Percentiles rank a stretch among this genome's conserved stretches.
These are phyloP conservation scores for Tryphoninae sp. DNA, from an alignment of 2,888 invertebrate genomes.

Conservation along the genomic window DNA sequence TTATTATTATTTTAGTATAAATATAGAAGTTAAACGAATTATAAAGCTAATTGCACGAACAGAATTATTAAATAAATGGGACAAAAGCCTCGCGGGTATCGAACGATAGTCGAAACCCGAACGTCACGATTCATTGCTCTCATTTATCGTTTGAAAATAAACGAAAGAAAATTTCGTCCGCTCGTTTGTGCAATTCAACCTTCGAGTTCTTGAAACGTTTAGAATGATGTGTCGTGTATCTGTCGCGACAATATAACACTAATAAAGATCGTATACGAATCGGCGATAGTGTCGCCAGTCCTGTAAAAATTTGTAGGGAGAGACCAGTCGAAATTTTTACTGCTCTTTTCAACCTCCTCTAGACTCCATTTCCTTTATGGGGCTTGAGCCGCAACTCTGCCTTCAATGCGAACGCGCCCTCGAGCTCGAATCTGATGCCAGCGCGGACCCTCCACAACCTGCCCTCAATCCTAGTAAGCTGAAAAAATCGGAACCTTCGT, in stretches of 20 bases:
- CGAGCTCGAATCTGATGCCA: too few relatives aligned
- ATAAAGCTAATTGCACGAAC: too few relatives aligned
- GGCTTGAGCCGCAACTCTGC: too few relatives aligned
- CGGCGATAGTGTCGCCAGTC: background rate
- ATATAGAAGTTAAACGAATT: background rate
- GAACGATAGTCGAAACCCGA: slow-evolving; percentile 21
- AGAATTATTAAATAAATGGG: background rate
- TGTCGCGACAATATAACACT: slow-evolving; percentile 10
- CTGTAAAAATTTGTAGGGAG: too few relatives aligned
- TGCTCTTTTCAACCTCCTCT: too few relatives aligned
- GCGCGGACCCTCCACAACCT: too few relatives aligned
- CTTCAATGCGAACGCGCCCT: too few relatives aligned
- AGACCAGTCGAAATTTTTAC: slow-evolving; percentile 7
- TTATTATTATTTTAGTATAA: background rate
- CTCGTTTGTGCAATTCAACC: background rate
- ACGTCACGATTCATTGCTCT: background rate
- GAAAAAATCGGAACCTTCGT: too few relatives aligned
- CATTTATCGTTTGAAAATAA: background rate
- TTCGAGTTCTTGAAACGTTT: background rate
- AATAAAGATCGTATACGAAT: background rate
- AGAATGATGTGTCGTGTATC: slow-evolving; percentile 11
- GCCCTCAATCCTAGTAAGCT: too few relatives aligned
- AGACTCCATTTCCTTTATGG: too few relatives aligned
- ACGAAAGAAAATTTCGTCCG: background rate
- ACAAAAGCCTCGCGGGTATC: background rate